Conservation (phyloP, 92 coral and sea anemone species). For the Zoanthus solanderi region DNA sequence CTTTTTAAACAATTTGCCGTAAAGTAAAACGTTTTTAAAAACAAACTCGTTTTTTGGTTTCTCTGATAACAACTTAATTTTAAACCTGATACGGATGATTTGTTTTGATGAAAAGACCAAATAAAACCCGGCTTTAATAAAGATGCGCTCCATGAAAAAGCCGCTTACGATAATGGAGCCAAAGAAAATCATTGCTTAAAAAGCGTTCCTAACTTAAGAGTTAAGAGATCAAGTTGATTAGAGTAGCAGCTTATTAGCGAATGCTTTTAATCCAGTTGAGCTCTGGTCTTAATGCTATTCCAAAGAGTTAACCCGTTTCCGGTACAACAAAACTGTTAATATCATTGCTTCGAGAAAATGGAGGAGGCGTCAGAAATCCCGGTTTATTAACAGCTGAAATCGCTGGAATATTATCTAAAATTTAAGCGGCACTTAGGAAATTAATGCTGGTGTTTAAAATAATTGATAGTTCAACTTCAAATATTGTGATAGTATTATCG, state of each 20-base stretch:
- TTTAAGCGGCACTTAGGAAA: slow-evolving; percentile 47
- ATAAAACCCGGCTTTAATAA: not conserved
- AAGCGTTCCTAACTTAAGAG: not conserved
- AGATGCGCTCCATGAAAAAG: not conserved
- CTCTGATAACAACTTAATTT: slow-evolving; percentile 34
- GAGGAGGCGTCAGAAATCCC: slow-evolving; percentile 36
- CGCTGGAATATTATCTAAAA: slow-evolving; percentile 26
- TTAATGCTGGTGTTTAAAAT: slow-evolving; percentile 49
- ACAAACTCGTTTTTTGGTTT: slow-evolving; percentile 9
- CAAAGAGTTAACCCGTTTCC: slow-evolving; percentile 23
- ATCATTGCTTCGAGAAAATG: slow-evolving; percentile 44
- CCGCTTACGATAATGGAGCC: slow-evolving; percentile 10
- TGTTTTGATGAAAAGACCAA: slow-evolving; percentile 29
- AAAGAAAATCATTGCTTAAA: slow-evolving; percentile 9
- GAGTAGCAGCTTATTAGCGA: slow-evolving; percentile 29
- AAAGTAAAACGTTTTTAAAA: slow-evolving; percentile 5
- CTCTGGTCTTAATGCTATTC: slow-evolving; percentile 29
- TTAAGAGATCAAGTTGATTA: slow-evolving; percentile 46
- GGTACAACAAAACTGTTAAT: slow-evolving; percentile 43
- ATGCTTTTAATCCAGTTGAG: slow-evolving; percentile 30
- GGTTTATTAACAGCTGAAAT: slow-evolving; percentile 44
- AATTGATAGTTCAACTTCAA: slow-evolving; percentile 50
- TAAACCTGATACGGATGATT: not conserved
- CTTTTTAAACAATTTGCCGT: slow-evolving; percentile 1
- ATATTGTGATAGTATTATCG: slow-evolving; percentile 38